These are phyloP conservation scores for Eubasilissa splendida DNA, from an alignment of 2,888 invertebrate genomes.

Conservation along the genomic window DNA sequence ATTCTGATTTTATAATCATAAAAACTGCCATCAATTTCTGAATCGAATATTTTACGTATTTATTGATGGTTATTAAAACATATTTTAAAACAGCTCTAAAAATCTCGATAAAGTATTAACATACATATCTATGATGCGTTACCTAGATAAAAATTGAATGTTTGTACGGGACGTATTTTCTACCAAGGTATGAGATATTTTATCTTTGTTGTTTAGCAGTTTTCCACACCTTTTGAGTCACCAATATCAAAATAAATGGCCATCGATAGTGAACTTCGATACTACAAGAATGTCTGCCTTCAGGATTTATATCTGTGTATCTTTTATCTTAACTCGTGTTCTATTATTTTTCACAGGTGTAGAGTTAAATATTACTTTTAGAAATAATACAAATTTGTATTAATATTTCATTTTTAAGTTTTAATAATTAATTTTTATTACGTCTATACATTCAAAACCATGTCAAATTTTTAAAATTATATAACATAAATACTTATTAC, in stretches of 20 bases:
- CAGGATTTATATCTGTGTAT: conserved; percentile 54
- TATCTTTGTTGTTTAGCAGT: conserved; percentile 55
- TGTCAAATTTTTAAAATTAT: too few species aligned
- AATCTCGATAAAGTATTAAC: background rate
- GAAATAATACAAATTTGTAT: too few species aligned
- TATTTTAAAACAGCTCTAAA: too few species aligned
- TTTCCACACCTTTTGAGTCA: conserved; percentile 52
- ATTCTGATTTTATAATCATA: too few species aligned
- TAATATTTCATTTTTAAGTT: too few species aligned
- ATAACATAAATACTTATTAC: too few species aligned
- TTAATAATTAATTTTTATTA: too few species aligned
- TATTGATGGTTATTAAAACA: too few species aligned
- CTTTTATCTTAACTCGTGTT: conserved; percentile 44
- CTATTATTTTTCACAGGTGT: background rate
- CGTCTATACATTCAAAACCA: too few species aligned
- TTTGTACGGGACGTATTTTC: background rate
- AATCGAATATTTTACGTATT: too few species aligned
- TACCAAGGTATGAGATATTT: conserved; percentile 4
- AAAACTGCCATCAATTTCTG: too few species aligned
- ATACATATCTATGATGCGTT: conserved; percentile 1
- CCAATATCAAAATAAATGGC: conserved; percentile 58
- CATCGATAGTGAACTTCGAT: conserved; percentile 52
- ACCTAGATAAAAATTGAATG: conserved; percentile 8
- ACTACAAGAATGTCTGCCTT: conserved; percentile 51
- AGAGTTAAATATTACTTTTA: too few species aligned